phyloP scores from a whole-genome alignment of 2,888 invertebrate genomes.

The Melieria picta region DNA sequence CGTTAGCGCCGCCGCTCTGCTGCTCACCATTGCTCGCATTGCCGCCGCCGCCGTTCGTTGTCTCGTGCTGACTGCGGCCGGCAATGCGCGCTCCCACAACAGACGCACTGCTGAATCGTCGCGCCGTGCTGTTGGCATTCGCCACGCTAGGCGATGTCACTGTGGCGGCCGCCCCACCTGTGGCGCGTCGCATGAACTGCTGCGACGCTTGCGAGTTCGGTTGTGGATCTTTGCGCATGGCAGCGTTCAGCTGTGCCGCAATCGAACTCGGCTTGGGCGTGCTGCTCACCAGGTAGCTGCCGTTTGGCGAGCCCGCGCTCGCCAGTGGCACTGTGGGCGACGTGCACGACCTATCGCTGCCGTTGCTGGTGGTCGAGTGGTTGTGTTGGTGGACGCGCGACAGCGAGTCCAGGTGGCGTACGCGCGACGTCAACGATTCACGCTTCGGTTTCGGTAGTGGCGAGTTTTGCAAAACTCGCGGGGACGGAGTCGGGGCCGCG shows the following conservation, averaged over 20 bases:
- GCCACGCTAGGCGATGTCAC: conserved; percentile 33
- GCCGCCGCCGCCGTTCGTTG: conserved; percentile 32
- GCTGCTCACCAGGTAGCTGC: conserved; percentile 44
- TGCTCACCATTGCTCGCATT: conserved; percentile 38
- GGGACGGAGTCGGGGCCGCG: conserved; percentile 57
- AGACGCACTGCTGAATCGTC: conserved; percentile 60
- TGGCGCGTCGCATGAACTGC: conserved; percentile 39
- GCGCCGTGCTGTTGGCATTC: conserved; percentile 36
- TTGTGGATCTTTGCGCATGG: conserved; percentile 59
- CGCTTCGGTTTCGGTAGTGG: conserved; percentile 65
- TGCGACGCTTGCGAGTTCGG: conserved; percentile 47
- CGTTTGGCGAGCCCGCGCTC: conserved; percentile 27
- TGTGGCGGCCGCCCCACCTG: conserved; percentile 27
- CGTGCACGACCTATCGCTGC: conserved; percentile 36
- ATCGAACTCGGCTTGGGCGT: conserved; percentile 49
- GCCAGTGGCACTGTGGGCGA: conserved; percentile 32
- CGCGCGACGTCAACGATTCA: conserved; percentile 69
- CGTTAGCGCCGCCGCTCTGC: conserved; percentile 45
- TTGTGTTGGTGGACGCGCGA: conserved; percentile 62
- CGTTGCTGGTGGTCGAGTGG: conserved; percentile 37
- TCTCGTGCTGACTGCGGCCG: conserved; percentile 36
- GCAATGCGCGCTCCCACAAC: conserved; percentile 45
- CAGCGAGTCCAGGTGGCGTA: conserved; percentile 68
- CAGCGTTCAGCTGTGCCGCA: conserved; percentile 55
- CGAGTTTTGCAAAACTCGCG: conserved; percentile 61